These are phyloP conservation scores for Falco cherrug DNA, from an alignment of 2,797 vertebrate genomes.

Conservation along the genomic window DNA sequence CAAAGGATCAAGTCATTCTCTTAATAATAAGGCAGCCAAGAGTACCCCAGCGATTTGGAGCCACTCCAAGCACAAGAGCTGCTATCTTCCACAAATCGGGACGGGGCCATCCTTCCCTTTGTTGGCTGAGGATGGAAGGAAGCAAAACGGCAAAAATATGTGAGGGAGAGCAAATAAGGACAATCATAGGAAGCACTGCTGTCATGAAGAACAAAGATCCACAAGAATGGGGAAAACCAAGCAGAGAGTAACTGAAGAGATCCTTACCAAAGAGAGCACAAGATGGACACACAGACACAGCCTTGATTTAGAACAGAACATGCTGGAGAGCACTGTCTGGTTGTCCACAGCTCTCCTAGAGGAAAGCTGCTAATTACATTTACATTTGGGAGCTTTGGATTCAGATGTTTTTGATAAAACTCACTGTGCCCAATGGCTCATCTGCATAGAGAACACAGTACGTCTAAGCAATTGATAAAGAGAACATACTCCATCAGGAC, in stretches of 20 bases:
- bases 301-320: not conserved
- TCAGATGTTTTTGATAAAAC: not conserved
- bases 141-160: not conserved
- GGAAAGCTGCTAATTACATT: not conserved
- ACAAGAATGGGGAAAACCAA: not conserved
- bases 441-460: rapidly evolving
- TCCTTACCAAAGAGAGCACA: not conserved
- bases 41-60: not conserved
- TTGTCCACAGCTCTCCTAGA: not conserved
- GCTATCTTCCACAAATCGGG: not conserved
- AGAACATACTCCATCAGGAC: not conserved
- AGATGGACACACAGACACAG: not conserved
- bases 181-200: not conserved
- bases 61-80: not conserved
- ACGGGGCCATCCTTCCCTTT: not conserved
- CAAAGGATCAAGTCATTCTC: not conserved
- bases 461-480: not conserved
- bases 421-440: not conserved
- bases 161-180: not conserved
- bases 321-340: not conserved
- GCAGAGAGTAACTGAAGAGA: not conserved
- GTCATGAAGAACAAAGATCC: not conserved
- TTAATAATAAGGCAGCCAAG: not conserved
- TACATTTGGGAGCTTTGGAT: not conserved
- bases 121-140: not conserved